Conservation (phyloP, 2,113 vertebrate species). For the Gasterosteus nipponicus region DNA sequence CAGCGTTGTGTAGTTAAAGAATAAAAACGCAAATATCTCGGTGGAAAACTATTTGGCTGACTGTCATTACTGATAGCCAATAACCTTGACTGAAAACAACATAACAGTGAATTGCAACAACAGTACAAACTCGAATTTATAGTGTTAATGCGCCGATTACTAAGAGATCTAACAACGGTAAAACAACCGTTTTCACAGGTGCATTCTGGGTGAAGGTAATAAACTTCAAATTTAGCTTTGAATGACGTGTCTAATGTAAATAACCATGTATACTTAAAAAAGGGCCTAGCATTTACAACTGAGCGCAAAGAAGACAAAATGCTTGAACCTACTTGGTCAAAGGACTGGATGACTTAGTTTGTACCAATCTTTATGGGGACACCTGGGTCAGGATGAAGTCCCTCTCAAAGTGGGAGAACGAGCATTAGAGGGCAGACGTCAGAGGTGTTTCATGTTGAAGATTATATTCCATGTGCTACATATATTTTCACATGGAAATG, state of each 20-base stretch:
- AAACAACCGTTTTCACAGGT: too few relatives aligned
- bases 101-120: not conserved
- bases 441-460: not conserved
- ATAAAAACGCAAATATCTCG: too few relatives aligned
- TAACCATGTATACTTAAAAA: not conserved
- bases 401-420: not conserved
- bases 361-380: not conserved
- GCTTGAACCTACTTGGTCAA: not conserved
- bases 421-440: not conserved
- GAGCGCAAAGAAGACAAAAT: not conserved
- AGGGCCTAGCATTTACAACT: not conserved
- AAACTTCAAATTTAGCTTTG: not conserved
- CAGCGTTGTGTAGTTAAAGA: too few relatives aligned
- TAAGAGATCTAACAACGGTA: not conserved
- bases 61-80: not conserved
- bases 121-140: not conserved
- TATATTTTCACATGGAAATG: slow-evolving; percentile 3
- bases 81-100: not conserved
- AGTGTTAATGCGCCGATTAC: not conserved
- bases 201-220: too few relatives aligned
- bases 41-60: not conserved
- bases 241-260: not conserved
- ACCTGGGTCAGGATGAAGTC: not conserved
- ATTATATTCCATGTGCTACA: not conserved
- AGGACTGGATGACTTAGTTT: not conserved